Base-by-base conservation (phyloP, 2,113 vertebrate genomes). In the Cathartes aura region DNA sequence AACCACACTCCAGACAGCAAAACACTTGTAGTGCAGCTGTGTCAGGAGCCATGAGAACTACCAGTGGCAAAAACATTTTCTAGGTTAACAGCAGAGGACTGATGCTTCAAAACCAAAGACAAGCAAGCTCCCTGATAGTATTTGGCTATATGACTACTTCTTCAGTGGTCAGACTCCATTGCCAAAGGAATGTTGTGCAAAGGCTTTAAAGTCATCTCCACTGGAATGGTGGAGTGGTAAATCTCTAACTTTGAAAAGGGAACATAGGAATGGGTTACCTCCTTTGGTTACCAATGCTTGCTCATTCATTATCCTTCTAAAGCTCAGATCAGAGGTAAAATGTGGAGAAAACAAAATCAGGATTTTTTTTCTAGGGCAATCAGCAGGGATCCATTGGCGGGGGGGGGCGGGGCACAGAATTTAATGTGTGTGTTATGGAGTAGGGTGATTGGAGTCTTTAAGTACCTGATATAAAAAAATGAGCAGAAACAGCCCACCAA, bases 191-290 rank as follows among this genome's bases (percentile, higher is more conserved):
- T 8, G 5, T 9, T 67, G 5, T n/a, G 29, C n/a, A 59, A 11
- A 59, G 34, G 24, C 43, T 74, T 75, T 74, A 40, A 43, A 36
- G 27, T 79, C 32, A 20, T 36, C 68, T 63, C 34, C 36, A 9
- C 17, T 75, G 43, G 0, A 0, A 9, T 62, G 29, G 43, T 50
- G 12, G 22, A 52, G 29, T 1, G 1, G 13, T 18, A 34, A 38
- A 53, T 53, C 40, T 63, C 30, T 64, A 32, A 10, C 24, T 73
- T 82, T 48, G 52, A 70, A 50, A 74, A 81, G 12, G 4, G 34
- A 56, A 48, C 10, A 3, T 1, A 79, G 50, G 55, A 86, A 48
- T 16, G 15, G 21, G 4, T 74, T 88, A 8, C 30, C 12, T 80
- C 52, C 52, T 90, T 58, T 75, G 13, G 45, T 75, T 71, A 30